Evolutionary conservation across 1,140 invertebrate genomes (phyloP).

Genomic region (Zophobas atratus): DNA sequence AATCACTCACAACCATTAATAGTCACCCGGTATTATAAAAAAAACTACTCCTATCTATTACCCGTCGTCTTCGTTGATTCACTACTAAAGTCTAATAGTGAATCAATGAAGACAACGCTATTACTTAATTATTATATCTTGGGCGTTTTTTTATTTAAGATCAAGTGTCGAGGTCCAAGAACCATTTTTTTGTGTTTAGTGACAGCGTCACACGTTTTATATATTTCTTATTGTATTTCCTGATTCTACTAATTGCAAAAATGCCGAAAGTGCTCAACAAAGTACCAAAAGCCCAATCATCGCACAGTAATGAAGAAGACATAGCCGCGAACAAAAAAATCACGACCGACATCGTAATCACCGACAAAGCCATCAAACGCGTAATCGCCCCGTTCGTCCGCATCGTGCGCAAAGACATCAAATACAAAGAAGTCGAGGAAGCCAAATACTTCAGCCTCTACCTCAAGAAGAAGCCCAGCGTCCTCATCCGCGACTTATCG

Average conservation of each 20-base stretch:
- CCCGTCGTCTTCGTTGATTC: too few relatives aligned
- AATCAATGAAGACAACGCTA: too few relatives aligned
- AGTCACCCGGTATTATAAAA: too few relatives aligned
- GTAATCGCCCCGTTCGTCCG: slow-evolving; percentile 71
- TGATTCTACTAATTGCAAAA: slow-evolving; percentile 1
- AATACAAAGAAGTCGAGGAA: slow-evolving; percentile 43
- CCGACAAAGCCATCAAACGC: slow-evolving; percentile 66
- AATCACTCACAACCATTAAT: too few relatives aligned
- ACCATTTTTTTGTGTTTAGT: neutral
- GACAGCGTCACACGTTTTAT: neutral
- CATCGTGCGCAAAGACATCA: slow-evolving; percentile 66
- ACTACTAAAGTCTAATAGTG: neutral
- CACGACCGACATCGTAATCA: slow-evolving; percentile 44
- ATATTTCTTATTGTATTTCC: neutral
- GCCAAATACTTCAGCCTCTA: slow-evolving; percentile 54
- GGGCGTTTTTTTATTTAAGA: neutral
- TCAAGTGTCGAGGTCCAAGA: neutral
- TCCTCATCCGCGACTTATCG: slow-evolving; percentile 59
- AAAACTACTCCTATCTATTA: too few relatives aligned
- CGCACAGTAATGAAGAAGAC: neutral
- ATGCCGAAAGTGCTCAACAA: slow-evolving; percentile 15
- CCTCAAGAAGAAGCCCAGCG: slow-evolving; percentile 57
- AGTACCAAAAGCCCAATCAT: slow-evolving; percentile 2
- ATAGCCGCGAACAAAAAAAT: neutral
- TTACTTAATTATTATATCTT: neutral